Evolutionary conservation across 64 coral and sea anemone genomes (phyloP), one percentile per base, ranked within the genome.

Genomic region (Orbicella faveolata): DNA sequence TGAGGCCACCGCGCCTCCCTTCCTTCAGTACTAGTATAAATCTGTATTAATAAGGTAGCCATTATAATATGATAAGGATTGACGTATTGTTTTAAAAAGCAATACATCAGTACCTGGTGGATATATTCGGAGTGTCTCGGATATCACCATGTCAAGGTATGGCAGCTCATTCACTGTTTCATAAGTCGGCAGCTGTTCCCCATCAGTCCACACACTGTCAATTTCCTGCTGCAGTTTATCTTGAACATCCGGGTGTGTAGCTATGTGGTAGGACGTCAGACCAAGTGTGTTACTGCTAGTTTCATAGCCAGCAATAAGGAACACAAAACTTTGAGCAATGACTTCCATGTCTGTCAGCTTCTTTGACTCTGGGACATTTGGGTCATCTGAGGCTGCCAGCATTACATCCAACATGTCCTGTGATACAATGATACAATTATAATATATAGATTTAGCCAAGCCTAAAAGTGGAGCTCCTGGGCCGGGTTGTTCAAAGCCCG

Each of bases 321-420:
- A 90, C 2, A 70, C 55, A 30, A 90, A 72, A 33, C 78, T 90
- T 19, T 90, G 89, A 23, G 89, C 89, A 20, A 90, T 70, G 14
- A 90, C 67, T 80, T 90, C 89, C 12, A 30, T 59, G 55, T 90
- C 89, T 33, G 89, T 35, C 9, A 90, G 78, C n/a, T 65, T 69
- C 62, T 81, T 75, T 2, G 82, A 85, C 19, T 90, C 78, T 63
- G 87, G 75, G 7, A 77, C 10, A 52, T 34, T 20, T 7, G 73
- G 10, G 21, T 82, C 48, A 66, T 80, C 66, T 61, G 79, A 41
- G 4, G 55, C 75, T 19, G 39, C 55, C 10, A 90, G 69, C 89
- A 90, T 90, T 25, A 90, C 16, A 64, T 90, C 89, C 5, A 90
- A 21, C 39, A 90, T 63, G 78, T 90, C 89, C 89, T 90, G 18